phyloP scores from a whole-genome alignment of 2,888 invertebrate genomes.

The Mongoloraphidia duomilia region DNA sequence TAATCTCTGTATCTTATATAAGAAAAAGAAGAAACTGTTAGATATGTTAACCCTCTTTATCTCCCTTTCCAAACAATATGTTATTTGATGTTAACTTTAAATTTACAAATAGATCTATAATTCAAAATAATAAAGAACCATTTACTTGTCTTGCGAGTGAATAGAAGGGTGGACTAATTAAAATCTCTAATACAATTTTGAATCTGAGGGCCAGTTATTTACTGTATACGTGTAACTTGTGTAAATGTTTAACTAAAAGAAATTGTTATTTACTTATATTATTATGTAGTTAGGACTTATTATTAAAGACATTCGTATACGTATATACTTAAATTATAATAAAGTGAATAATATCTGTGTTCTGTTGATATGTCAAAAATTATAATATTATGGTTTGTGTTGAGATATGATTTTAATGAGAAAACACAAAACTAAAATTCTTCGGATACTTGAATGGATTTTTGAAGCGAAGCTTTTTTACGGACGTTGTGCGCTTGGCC shows the following conservation, averaged over 20 bases:
- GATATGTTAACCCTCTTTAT: too few species aligned
- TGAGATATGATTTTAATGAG: too few species aligned
- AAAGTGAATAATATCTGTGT: neutral
- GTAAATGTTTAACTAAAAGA: conserved; percentile 1
- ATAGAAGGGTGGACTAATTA: neutral
- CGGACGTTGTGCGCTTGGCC: too few species aligned
- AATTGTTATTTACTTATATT: neutral
- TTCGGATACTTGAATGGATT: too few species aligned
- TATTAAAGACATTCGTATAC: neutral
- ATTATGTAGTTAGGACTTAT: neutral
- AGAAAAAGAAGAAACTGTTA: too few species aligned
- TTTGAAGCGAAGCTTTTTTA: too few species aligned
- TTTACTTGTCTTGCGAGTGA: neutral
- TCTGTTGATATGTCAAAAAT: neutral
- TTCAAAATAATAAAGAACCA: neutral
- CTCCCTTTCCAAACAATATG: too few species aligned
- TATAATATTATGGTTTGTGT: too few species aligned
- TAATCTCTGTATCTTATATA: too few species aligned
- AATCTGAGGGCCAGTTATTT: conserved; percentile 6
- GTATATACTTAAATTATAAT: neutral
- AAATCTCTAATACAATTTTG: neutral
- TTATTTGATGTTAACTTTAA: neutral
- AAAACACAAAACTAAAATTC: too few species aligned
- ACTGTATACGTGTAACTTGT: conserved; percentile 10
- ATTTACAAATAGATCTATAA: neutral